phyloP scores from a whole-genome alignment of 2,888 invertebrate species.

The Chaetoderma sp. region DNA sequence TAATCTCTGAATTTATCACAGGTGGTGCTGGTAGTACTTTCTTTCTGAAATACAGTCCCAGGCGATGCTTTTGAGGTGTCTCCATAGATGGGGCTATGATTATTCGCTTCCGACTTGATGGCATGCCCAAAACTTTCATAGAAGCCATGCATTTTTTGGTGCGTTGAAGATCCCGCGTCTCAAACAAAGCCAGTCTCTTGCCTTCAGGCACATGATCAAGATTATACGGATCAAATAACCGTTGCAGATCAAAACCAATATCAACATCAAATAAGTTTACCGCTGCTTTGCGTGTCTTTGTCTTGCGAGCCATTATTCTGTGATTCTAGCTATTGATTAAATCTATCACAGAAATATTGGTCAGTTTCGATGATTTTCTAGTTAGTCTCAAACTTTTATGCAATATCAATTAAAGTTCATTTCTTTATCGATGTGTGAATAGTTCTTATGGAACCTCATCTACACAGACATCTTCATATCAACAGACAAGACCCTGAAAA shows the following conservation, averaged over 20 bases:
- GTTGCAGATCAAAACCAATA: slow-evolving; percentile 54
- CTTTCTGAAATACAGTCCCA: slow-evolving; percentile 44
- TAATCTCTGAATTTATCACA: slow-evolving; percentile 40
- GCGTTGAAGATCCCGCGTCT: slow-evolving; percentile 55
- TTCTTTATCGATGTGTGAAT: no score
- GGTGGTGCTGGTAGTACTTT: slow-evolving; percentile 39
- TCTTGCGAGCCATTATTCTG: no score
- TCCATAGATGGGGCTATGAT: slow-evolving; percentile 62
- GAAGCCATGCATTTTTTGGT: slow-evolving; percentile 63
- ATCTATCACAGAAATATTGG: no score
- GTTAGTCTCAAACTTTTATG: no score
- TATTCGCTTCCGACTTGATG: slow-evolving; percentile 55
- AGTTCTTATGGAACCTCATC: no score
- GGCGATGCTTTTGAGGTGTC: slow-evolving; percentile 51
- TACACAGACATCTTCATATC: no score
- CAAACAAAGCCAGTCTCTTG: slow-evolving; percentile 56
- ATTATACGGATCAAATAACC: slow-evolving; percentile 64
- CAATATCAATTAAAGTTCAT: no score
- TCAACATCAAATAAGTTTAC: no score
- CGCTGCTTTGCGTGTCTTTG: no score
- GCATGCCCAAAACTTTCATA: slow-evolving; percentile 63
- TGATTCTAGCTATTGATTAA: no score
- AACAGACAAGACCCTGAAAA: no score
- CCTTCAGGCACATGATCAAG: slow-evolving; percentile 61
- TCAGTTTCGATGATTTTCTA: no score